A percentile compares a stretch with the other conserved stretches of the same genome.
These are phyloP conservation scores for Albula glossodonta DNA, from an alignment of 2,113 vertebrate genomes.

Conservation along the genomic window DNA sequence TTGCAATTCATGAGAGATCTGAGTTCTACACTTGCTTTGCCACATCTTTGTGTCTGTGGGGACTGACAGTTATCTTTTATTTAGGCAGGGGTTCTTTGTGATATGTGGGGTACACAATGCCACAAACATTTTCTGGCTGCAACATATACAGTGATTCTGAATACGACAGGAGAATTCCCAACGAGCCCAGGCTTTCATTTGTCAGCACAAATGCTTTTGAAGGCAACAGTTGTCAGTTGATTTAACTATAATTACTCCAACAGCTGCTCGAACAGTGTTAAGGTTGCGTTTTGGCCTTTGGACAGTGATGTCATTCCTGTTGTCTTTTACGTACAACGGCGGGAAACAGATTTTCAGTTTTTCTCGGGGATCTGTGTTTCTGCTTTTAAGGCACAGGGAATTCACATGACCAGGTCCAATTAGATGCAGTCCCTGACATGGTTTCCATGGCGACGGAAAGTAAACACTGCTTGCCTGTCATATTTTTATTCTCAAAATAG, in stretches of 20 bases:
- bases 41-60: slow-evolving; percentile 34
- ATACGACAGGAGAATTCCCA: slow-evolving; percentile 44
- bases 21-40: slow-evolving; percentile 47
- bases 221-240: slow-evolving; percentile 65
- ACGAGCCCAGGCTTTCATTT: slow-evolving; percentile 46
- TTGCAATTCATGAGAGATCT: slow-evolving; percentile 60
- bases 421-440: slow-evolving; percentile 54
- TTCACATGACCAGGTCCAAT: slow-evolving; percentile 49
- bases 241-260: slow-evolving; percentile 58
- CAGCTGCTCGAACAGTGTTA: slow-evolving; percentile 59
- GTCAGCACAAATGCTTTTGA: slow-evolving; percentile 42
- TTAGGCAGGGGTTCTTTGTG: background rate
- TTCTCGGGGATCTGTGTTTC: slow-evolving; percentile 27
- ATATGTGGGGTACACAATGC: slow-evolving; percentile 7
- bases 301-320: slow-evolving; percentile 18
- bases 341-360: slow-evolving; percentile 26
- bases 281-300: slow-evolving; percentile 26
- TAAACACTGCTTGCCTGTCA: slow-evolving; percentile 51
- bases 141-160: slow-evolving; percentile 5
- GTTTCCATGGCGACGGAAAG: slow-evolving; percentile 50
- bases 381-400: slow-evolving; percentile 43
- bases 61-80: background rate
- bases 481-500: slow-evolving; percentile 54
- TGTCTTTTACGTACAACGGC: slow-evolving; percentile 7
- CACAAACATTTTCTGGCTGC: slow-evolving; percentile 45